phyloP scores from a whole-genome alignment of 2,888 invertebrate genomes.

The Hypena proboscidalis region DNA sequence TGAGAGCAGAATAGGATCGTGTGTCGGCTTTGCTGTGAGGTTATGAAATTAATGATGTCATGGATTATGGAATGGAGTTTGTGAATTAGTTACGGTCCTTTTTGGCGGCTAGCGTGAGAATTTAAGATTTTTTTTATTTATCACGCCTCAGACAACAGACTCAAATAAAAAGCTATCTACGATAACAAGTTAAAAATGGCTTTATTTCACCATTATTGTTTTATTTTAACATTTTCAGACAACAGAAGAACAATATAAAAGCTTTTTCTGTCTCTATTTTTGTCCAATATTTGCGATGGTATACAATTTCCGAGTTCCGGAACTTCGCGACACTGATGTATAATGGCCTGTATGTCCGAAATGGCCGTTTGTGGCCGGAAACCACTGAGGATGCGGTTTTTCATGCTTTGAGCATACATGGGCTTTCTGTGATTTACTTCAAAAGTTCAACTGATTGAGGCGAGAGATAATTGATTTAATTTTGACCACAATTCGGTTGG shows the following conservation, averaged over 20 bases:
- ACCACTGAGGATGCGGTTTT: constrained; percentile 40
- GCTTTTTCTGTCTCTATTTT: neutral
- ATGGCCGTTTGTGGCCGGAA: constrained; percentile 29
- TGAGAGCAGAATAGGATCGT: constrained; percentile 7
- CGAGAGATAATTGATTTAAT: constrained; percentile 35
- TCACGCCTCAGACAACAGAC: too few species aligned
- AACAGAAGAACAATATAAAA: too few species aligned
- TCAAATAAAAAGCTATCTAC: too few species aligned
- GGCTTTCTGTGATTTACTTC: constrained; percentile 17
- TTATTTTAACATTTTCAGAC: too few species aligned
- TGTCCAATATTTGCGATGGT: neutral
- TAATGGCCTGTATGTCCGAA: constrained; percentile 8
- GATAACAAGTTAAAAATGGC: too few species aligned
- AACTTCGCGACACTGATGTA: constrained; percentile 30
- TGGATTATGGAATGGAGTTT: too few species aligned
- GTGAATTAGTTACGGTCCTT: too few species aligned
- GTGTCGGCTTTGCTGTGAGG: constrained; percentile 9
- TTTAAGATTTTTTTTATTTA: too few species aligned
- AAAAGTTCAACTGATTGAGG: constrained; percentile 7
- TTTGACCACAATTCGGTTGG: constrained; percentile 14
- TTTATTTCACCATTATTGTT: too few species aligned
- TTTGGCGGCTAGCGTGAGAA: too few species aligned
- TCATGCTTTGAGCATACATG: constrained; percentile 19
- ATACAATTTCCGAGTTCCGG: constrained; percentile 4
- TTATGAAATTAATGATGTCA: constrained; percentile 23